These are phyloP conservation scores for Anabas testudineus DNA, from an alignment of 2,797 vertebrate species.

Conservation along the genomic window DNA sequence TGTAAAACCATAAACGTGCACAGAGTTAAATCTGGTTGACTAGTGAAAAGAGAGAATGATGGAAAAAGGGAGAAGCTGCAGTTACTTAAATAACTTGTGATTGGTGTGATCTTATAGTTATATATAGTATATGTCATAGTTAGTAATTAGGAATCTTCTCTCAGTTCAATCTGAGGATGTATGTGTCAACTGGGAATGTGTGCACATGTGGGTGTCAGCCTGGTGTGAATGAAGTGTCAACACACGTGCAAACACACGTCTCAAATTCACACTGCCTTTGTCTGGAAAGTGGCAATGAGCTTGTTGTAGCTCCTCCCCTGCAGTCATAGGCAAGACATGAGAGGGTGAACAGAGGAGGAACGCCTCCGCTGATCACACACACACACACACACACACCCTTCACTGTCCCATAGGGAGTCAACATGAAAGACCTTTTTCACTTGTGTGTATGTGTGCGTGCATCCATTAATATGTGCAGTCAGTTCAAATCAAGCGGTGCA, in stretches of 20 bases:
- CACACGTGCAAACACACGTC: conserved; percentile 37
- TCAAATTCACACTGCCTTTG: conserved; percentile 71
- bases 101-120: conserved; percentile 26
- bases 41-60: background rate
- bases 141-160: conserved; percentile 20
- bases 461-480: conserved; percentile 23
- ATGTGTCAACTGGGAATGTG: background rate
- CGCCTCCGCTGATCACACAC: conserved; percentile 38
- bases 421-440: conserved; percentile 10
- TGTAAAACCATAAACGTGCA: conserved; percentile 1
- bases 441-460: conserved; percentile 4
- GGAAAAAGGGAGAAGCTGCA: background rate
- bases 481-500: background rate
- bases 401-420: conserved; percentile 19
- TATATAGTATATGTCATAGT: too few relatives aligned
- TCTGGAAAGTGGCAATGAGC: conserved; percentile 75
- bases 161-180: conserved; percentile 12
- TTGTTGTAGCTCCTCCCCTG: conserved; percentile 75
- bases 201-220: conserved; percentile 6
- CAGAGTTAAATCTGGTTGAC: background rate
- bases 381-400: conserved; percentile 25
- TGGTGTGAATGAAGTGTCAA: conserved; percentile 52
- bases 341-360: conserved; percentile 50
- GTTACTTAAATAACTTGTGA: background rate
- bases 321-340: conserved; percentile 68